A percentile compares a stretch with the other conserved stretches of the same genome.
phyloP scores from a whole-genome alignment of 1,140 invertebrate species.

The Plectus sambesii region DNA sequence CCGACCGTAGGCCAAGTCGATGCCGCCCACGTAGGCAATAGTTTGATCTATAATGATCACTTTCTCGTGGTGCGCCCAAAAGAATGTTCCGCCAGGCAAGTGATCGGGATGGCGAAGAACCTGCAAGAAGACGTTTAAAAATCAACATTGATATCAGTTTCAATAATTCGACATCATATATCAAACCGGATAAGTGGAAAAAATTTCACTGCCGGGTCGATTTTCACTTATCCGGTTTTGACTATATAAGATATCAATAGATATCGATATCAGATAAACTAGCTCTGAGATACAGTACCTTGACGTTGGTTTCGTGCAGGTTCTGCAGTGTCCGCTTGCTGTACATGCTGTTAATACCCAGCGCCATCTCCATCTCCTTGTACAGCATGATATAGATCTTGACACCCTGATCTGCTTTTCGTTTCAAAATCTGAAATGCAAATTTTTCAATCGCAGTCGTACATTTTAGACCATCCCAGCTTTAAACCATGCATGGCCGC shows the following conservation, averaged over 20 bases:
- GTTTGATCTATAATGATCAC: constrained; percentile 85
- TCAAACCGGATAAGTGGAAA: too few species aligned
- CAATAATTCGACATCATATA: constrained; percentile 11
- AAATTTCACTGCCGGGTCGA: constrained; percentile 5
- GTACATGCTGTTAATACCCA: constrained; percentile 86
- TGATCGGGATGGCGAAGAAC: constrained; percentile 90
- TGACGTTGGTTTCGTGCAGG: constrained; percentile 66
- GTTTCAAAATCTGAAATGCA: constrained; percentile 37
- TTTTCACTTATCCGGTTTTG: too few species aligned
- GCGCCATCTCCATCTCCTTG: constrained; percentile 87
- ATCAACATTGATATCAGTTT: constrained; percentile 1
- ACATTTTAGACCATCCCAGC: too few species aligned
- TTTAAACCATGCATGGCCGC: too few species aligned
- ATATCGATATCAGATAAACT: constrained; percentile 14
- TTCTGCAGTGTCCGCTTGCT: constrained; percentile 71
- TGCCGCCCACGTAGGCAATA: constrained; percentile 82
- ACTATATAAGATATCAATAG: constrained; percentile 2
- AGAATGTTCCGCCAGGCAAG: constrained; percentile 61
- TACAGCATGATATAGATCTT: constrained; percentile 84
- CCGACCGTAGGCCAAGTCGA: constrained; percentile 81
- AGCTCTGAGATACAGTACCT: too few species aligned
- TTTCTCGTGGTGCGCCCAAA: constrained; percentile 98
- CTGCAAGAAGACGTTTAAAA: constrained; percentile 48
- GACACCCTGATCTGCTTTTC: constrained; percentile 61
- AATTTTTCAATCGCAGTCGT: too few species aligned